phyloP scores from a whole-genome alignment of 2,113 vertebrate species.

The Callaeas wilsoni region DNA sequence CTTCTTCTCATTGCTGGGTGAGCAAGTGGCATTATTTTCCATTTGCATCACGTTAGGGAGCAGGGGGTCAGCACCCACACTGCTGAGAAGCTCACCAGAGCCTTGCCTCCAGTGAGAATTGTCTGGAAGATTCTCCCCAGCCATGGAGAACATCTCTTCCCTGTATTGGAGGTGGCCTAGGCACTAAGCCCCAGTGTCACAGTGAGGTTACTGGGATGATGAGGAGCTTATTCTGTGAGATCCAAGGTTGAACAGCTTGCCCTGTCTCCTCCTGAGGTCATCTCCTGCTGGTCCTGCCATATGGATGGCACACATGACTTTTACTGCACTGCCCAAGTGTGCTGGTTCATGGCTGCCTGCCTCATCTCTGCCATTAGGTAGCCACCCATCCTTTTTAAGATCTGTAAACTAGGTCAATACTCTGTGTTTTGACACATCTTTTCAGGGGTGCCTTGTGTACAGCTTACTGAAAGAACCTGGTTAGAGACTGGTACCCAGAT shows the following conservation, averaged over 20 bases:
- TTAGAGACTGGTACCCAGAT: background rate
- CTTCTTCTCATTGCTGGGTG: background rate
- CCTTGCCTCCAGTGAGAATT: background rate
- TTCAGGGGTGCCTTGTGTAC: background rate
- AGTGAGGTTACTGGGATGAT: background rate
- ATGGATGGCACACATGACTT: background rate
- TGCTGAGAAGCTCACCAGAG: background rate
- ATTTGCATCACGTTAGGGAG: background rate
- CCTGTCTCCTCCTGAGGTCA: background rate
- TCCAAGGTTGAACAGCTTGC: background rate
- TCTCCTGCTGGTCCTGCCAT: background rate
- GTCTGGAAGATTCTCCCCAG: background rate
- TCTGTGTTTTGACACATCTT: background rate
- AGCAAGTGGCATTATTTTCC: background rate
- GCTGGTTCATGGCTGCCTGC: background rate
- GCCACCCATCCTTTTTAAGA: background rate
- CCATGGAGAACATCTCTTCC: rapidly evolving
- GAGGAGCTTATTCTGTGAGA: background rate
- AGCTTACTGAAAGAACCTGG: background rate
- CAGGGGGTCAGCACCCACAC: background rate
- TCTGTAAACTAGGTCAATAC: background rate
- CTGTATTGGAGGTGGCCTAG: background rate
- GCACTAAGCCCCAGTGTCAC: background rate
- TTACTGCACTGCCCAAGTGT: background rate
- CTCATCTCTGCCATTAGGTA: background rate